A percentile compares a stretch with the other conserved stretches of the same genome.
Evolutionary conservation across 2,888 invertebrate species (phyloP).

Genomic region (Proisotoma minuta): DNA sequence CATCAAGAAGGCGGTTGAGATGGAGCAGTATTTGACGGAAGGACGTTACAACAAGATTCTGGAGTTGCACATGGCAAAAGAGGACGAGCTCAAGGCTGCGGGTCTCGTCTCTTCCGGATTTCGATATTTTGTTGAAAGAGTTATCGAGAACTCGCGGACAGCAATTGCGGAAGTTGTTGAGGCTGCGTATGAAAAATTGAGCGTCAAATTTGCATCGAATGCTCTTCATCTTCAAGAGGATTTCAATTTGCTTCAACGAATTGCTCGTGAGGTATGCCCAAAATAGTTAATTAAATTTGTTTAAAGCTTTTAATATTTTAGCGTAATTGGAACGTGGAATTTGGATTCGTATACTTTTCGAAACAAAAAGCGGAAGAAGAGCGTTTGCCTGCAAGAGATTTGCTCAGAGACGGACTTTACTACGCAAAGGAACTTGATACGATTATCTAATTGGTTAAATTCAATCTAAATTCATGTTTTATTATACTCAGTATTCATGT

Average conservation of each 20-base stretch:
- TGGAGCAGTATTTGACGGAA: conserved; percentile 32
- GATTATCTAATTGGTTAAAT: no score
- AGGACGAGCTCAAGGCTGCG: conserved; percentile 12
- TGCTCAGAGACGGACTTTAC: conserved; percentile 21
- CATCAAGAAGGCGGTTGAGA: conserved; percentile 33
- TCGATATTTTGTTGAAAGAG: conserved; percentile 30
- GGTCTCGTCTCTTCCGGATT: conserved; percentile 23
- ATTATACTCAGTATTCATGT: neutral
- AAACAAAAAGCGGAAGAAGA: conserved; percentile 7
- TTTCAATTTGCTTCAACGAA: no score
- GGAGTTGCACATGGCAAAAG: conserved; percentile 18
- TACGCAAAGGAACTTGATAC: conserved; percentile 35
- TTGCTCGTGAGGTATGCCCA: conserved; percentile 16
- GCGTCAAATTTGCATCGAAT: conserved; percentile 11
- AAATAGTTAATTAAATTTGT: conserved; percentile 3
- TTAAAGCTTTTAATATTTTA: conserved; percentile 1
- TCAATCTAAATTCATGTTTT: no score
- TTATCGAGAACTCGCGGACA: conserved; percentile 22
- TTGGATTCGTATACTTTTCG: conserved; percentile 26
- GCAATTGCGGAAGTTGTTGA: conserved; percentile 29
- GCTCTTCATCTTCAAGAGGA: conserved; percentile 18
- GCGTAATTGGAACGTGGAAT: conserved; percentile 27
- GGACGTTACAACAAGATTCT: conserved; percentile 33
- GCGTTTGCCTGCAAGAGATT: conserved; percentile 18
- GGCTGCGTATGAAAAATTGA: conserved; percentile 24